phyloP scores from a whole-genome alignment of 2,888 invertebrate species.

The Agelastica alni region DNA sequence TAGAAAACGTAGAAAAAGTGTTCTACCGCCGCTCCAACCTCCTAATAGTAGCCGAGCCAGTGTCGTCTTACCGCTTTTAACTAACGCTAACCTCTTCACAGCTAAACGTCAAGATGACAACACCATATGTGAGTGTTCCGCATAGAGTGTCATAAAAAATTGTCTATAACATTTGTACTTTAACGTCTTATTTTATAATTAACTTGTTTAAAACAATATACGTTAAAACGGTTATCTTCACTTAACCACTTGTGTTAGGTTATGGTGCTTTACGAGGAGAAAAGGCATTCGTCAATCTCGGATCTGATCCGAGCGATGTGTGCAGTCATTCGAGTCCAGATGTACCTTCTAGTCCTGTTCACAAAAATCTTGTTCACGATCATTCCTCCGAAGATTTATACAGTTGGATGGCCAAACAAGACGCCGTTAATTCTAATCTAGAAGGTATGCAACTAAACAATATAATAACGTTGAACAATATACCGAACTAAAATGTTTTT shows the following conservation, averaged over 20 bases:
- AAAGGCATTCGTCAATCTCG: slow-evolving; percentile 60
- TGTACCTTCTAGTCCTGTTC: slow-evolving; percentile 52
- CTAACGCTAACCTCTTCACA: slow-evolving; percentile 61
- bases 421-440: slow-evolving; percentile 43
- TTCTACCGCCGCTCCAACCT: slow-evolving; percentile 57
- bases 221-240: neutral
- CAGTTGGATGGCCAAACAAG: slow-evolving; percentile 94
- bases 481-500: no score
- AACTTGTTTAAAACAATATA: no score
- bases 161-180: neutral
- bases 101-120: slow-evolving; percentile 60
- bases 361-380: slow-evolving; percentile 47
- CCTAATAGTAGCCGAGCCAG: slow-evolving; percentile 76
- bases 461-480: no score
- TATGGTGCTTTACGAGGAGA: slow-evolving; percentile 77
- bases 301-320: slow-evolving; percentile 68
- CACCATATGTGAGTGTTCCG: slow-evolving; percentile 46
- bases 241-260: slow-evolving; percentile 60
- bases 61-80: slow-evolving; percentile 74
- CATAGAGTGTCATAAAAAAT: neutral
- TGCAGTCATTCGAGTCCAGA: slow-evolving; percentile 57
- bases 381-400: slow-evolving; percentile 77
- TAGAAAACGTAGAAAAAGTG: slow-evolving; percentile 57
- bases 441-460: slow-evolving; percentile 38
- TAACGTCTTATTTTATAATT: neutral